Evolutionary conservation across 2,888 invertebrate genomes (phyloP), one percentile per base, ranked within the genome.

Genomic region (Lobophora halterata): DNA sequence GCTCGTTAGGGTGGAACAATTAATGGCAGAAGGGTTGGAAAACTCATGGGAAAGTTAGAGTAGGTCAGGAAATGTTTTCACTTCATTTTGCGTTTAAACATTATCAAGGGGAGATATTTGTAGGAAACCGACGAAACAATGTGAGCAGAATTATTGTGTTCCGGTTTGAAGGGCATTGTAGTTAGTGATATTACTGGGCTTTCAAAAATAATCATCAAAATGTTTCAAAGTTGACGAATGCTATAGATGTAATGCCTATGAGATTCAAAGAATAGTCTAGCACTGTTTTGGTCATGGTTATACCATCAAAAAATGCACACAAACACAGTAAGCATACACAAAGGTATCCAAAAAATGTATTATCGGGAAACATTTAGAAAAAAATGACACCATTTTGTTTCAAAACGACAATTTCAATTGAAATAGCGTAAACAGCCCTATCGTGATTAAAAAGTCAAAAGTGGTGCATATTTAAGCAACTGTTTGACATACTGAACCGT

Each of bases 1-100:
- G 74, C 82, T 85, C 77, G 82, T 87, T 86, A 86, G 83, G 83
- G 85, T 69, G 67, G 65, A 63, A 66, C 81, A 85, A 86, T 86
- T 86, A 86, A 74, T 65, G 67, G 46, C 52, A 46, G 61, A 60
- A 66, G 76, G 80, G 74, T 67, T 65, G 65, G 80, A 63, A 77
- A 76, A 79, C 55, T 71, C 77, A 74, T 78, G 83, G 83, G 80
- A 86, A 86, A 75, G 60, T 85, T 79, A 72, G 49, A 61, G 65
- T 68, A 87, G 86, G 86, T 87, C 83, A 85, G 77, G 69, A 21
- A 35, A 38, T 34, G 16, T 21, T 59, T 46, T 52, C 52, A 52
- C 34, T 49, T 46, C 27, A 21, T 34, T 46, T 46, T 35, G 28
- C 29, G 16, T 12, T 36, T n/a, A 46, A 47, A 47, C 6, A 31